Evolutionary conservation across 2,888 invertebrate species (phyloP).

Genomic region (Odontocerum albicorne): DNA sequence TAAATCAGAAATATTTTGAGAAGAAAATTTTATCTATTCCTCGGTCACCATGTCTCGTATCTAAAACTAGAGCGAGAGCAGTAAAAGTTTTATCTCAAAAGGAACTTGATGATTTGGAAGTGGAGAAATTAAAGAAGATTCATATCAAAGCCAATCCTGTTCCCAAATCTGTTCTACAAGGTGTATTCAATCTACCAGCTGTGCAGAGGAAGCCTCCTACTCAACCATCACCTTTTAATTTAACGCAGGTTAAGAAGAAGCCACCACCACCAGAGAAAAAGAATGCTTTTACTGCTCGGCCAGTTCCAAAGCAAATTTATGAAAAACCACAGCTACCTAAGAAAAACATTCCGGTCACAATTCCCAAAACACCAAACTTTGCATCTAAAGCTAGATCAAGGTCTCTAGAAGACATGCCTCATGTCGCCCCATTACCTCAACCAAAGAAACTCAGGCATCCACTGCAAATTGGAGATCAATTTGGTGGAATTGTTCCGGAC

Average conservation of each 20-base stretch:
- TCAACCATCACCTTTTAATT: constrained; percentile 64
- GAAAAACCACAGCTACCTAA: constrained; percentile 51
- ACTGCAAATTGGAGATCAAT: constrained; percentile 23
- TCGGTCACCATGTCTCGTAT: constrained; percentile 56
- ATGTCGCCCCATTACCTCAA: not conserved
- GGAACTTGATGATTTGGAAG: constrained; percentile 62
- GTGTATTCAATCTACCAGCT: constrained; percentile 51
- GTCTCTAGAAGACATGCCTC: constrained; percentile 23
- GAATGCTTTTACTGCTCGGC: constrained; percentile 60
- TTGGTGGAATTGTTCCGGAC: constrained; percentile 11
- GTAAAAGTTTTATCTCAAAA: constrained; percentile 57
- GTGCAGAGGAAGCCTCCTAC: constrained; percentile 60
- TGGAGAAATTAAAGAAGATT: constrained; percentile 66
- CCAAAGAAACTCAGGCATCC: constrained; percentile 8
- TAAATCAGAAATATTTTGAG: constrained; percentile 34
- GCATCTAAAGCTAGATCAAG: constrained; percentile 21
- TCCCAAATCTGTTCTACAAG: constrained; percentile 60
- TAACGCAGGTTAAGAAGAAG: constrained; percentile 60
- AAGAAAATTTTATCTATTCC: constrained; percentile 49
- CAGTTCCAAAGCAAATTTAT: constrained; percentile 60
- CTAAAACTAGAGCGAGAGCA: constrained; percentile 59
- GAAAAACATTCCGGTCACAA: constrained; percentile 43
- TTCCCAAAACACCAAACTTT: constrained; percentile 48
- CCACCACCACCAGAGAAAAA: constrained; percentile 39
- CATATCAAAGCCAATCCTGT: constrained; percentile 70